Evolutionary conservation across 2,797 vertebrate species (phyloP).

Genomic region (Linurgus olivaceus): DNA sequence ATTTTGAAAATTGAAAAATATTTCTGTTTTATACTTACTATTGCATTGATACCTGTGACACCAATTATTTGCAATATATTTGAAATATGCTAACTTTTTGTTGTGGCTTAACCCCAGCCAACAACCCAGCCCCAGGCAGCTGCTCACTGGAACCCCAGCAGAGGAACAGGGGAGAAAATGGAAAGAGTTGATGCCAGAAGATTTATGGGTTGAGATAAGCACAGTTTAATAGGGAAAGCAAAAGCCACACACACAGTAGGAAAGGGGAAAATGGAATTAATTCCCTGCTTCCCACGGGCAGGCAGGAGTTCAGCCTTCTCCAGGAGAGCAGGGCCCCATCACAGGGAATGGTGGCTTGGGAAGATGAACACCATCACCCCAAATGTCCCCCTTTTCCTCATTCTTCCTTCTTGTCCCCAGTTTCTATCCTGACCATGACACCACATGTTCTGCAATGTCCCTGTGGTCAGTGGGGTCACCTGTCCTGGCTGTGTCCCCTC

Average conservation of each 20-base stretch:
- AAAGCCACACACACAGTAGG: neutral
- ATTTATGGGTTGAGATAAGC: neutral
- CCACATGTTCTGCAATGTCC: neutral
- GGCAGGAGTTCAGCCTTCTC: neutral
- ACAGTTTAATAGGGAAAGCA: neutral
- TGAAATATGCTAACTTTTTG: neutral
- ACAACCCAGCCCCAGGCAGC: neutral
- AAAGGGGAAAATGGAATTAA: neutral
- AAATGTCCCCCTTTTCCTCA: fast-evolving
- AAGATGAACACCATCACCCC: neutral
- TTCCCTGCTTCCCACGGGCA: neutral
- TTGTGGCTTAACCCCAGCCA: neutral
- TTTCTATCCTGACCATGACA: fast-evolving
- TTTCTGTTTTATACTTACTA: neutral
- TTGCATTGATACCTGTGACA: neutral
- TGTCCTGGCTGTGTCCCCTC: neutral
- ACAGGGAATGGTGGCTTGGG: fast-evolving
- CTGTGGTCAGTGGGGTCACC: neutral
- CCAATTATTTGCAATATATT: neutral
- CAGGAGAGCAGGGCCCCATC: neutral
- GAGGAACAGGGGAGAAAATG: neutral
- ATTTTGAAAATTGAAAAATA: neutral
- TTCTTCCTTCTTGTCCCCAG: neutral
- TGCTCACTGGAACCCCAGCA: neutral
- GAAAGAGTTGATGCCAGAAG: neutral